These are phyloP conservation scores for Barbus barbus DNA, from an alignment of 2,113 vertebrate genomes.

Conservation along the genomic window DNA sequence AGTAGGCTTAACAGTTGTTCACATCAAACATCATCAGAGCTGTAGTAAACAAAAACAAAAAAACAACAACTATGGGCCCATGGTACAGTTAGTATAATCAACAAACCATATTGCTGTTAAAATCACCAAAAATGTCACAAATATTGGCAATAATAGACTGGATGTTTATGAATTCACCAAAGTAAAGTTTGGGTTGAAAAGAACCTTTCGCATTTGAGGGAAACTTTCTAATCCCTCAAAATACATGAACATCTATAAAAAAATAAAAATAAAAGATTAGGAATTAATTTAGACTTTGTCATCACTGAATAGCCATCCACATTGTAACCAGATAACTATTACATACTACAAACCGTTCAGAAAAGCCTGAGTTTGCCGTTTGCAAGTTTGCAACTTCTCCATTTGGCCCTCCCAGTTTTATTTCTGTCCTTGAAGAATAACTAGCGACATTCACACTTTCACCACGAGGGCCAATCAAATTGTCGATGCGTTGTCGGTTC, in stretches of 20 bases:
- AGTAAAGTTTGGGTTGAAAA: background rate
- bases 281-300: background rate
- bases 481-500: background rate
- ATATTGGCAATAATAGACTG: background rate
- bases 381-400: background rate
- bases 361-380: background rate
- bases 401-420: slow-evolving; percentile 22
- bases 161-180: no score
- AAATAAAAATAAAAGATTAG: no score
- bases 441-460: background rate
- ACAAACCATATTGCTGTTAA: no score
- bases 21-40: background rate
- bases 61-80: no score
- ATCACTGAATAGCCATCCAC: background rate
- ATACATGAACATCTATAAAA: background rate
- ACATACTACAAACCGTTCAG: no score
- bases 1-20: background rate
- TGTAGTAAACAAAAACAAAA: background rate
- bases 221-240: background rate
- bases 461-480: slow-evolving; percentile 22
- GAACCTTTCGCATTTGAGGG: background rate
- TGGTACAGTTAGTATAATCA: no score
- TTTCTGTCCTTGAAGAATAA: slow-evolving; percentile 32
- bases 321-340: no score
- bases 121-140: no score